Percentiles rank a stretch among this genome's conserved stretches.
These are phyloP conservation scores for Lomographa bimaculata DNA, from an alignment of 2,888 invertebrate species.

Conservation along the genomic window DNA sequence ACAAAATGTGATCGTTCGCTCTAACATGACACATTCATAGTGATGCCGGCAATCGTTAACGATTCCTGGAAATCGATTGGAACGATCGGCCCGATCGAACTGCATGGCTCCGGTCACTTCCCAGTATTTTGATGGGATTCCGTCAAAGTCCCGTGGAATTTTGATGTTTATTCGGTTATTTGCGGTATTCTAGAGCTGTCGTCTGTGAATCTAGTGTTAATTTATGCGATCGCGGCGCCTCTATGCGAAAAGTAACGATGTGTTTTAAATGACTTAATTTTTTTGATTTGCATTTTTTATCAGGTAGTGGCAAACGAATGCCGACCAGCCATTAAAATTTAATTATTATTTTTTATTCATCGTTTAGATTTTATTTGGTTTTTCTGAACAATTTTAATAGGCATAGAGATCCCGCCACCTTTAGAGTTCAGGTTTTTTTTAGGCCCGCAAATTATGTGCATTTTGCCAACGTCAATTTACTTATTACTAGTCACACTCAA, in stretches of 20 bases:
- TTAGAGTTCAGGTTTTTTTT: too few species aligned
- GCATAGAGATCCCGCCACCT: too few species aligned
- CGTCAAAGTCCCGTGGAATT: conserved; percentile 41
- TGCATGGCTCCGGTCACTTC: conserved; percentile 17
- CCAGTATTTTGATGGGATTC: conserved; percentile 56
- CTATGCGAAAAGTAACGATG: conserved; percentile 46
- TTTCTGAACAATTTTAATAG: too few species aligned
- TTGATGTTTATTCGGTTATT: conserved; percentile 30
- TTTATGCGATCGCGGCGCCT: conserved; percentile 51
- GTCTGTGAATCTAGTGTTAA: conserved; percentile 62
- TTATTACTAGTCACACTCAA: too few species aligned
- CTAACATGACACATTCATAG: conserved; percentile 40
- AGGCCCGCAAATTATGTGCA: too few species aligned
- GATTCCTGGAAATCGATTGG: conserved; percentile 49
- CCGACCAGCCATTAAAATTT: conserved; percentile 4
- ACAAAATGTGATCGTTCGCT: conserved; percentile 9
- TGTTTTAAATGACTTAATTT: conserved; percentile 37
- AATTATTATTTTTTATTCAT: conserved; percentile 2
- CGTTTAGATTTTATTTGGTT: too few species aligned
- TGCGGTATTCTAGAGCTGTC: conserved; percentile 43
- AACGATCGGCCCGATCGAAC: conserved; percentile 27
- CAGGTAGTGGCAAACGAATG: conserved; percentile 13
- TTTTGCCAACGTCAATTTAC: too few species aligned
- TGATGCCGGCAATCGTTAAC: conserved; percentile 36
- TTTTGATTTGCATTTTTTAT: conserved; percentile 39